Base-by-base conservation (phyloP, 2,888 invertebrate species). In the Doris montereyensis region DNA sequence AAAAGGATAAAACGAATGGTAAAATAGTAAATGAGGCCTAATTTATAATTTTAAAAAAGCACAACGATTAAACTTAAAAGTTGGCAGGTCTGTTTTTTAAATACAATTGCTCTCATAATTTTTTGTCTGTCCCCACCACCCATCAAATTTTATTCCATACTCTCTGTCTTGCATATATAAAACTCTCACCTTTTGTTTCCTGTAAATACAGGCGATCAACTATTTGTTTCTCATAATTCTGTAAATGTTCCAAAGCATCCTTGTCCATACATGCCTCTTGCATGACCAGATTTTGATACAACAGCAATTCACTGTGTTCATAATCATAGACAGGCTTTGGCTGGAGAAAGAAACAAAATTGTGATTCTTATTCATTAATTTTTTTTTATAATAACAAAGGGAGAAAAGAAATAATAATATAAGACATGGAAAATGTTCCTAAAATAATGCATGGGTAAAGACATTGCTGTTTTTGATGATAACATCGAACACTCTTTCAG, bases 241-340 rank as follows among this genome's bases (percentile, higher is more conserved):
- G 94, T 88, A 99, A 93, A 93, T 98, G 98, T 84, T 94, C 94
- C 81, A 99, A 92, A 2, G 99, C 99, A 86, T 95, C 95, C 82
- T 88, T 94, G 85, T 95, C 93, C 88, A 96, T 96, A 30, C 96
- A 97, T 0, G 97, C 96, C 92, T 99, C 99, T 84, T 97, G 84
- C 83, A 99, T 94, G 76, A 99, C 97, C 95, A 97, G 94, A 92
- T 97, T 98, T 93, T 99, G 98, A 92, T 99, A 99, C 24, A 99
- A 93, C 78, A 99, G 93, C 88, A 99, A 93, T 92, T 99, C 99
- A 89, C 98, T 98, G 92, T 98, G 97, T 91, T 99, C 99, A 92
- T 98, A 98, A 91, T 99, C 98, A 32, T 78, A 78, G 74, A 84
- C 86, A 3, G 87, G 86, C 81, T 91, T 91, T 5, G 90, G 89